These are phyloP conservation scores for Triplophysa rosa DNA, from an alignment of 2,113 vertebrate species.

Conservation along the genomic window DNA sequence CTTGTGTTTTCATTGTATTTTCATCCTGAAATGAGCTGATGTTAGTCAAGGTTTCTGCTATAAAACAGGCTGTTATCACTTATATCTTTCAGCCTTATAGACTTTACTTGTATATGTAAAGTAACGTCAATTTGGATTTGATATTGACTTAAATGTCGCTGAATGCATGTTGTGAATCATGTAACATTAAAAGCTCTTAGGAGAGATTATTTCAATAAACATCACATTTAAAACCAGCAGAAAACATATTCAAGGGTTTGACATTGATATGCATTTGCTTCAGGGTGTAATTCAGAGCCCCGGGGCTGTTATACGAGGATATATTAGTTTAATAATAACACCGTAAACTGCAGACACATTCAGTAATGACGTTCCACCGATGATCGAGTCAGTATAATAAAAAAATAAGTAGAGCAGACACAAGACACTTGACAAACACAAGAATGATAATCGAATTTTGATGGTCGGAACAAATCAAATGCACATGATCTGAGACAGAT, in stretches of 20 bases:
- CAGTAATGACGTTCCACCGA: not conserved
- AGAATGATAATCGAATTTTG: too few relatives aligned
- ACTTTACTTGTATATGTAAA: too few relatives aligned
- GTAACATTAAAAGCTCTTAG: too few relatives aligned
- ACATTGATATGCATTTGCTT: not conserved
- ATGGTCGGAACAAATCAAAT: not conserved
- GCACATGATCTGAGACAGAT: not conserved
- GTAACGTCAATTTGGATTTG: not conserved
- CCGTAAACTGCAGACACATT: not conserved
- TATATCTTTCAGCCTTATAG: too few relatives aligned
- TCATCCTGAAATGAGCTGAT: too few relatives aligned
- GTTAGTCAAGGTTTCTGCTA: too few relatives aligned
- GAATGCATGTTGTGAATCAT: too few relatives aligned
- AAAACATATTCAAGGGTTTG: not conserved
- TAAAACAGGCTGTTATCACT: too few relatives aligned
- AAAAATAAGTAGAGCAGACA: too few relatives aligned
- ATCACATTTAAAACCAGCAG: not conserved
- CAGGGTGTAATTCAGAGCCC: constrained; percentile 9
- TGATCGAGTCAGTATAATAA: not conserved
- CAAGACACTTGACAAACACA: too few relatives aligned
- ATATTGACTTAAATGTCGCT: not conserved
- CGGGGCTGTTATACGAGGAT: not conserved
- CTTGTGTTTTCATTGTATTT: too few relatives aligned
- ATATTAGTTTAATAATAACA: constrained; percentile 4
- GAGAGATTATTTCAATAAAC: too few relatives aligned